These are phyloP conservation scores for Pygmarrhopalites habei DNA, from an alignment of 1,140 invertebrate species.

Conservation along the genomic window DNA sequence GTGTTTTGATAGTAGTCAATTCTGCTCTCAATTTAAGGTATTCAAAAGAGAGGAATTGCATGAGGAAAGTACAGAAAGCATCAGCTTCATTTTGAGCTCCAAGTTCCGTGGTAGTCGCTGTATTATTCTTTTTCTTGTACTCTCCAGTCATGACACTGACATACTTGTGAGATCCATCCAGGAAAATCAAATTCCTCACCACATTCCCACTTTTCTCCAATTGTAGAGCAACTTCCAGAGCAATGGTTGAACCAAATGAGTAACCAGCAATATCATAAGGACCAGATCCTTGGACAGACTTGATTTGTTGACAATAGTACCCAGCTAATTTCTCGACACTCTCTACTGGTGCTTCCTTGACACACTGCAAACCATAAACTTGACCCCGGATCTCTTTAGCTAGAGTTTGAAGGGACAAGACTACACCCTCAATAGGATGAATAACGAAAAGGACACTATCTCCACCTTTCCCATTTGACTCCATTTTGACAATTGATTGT, in stretches of 20 bases:
- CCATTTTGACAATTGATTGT: conserved; percentile 46
- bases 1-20: conserved; percentile 40
- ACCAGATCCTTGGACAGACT: conserved; percentile 65
- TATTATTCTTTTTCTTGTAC: conserved; percentile 40
- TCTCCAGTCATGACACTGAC: conserved; percentile 58
- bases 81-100: conserved; percentile 41
- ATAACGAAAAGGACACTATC: conserved; percentile 65
- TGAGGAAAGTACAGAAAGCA: conserved; percentile 49
- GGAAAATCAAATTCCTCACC: conserved; percentile 57
- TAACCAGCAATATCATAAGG: conserved; percentile 86
- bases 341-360: conserved; percentile 60
- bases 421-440: conserved; percentile 87
- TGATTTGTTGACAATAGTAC: conserved; percentile 66
- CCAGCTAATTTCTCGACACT: conserved; percentile 66
- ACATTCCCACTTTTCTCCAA: conserved; percentile 60
- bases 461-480: conserved; percentile 42
- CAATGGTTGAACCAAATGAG: conserved; percentile 85
- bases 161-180: conserved; percentile 51
- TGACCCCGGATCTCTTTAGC: conserved; percentile 62
- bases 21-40: conserved; percentile 42
- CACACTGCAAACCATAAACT: conserved; percentile 86
- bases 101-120: neutral
- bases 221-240: conserved; percentile 84
- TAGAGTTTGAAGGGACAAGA: conserved; percentile 59
- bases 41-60: conserved; percentile 49